These are phyloP conservation scores for Pontoporia blainvillei DNA, from an alignment of 2,113 vertebrate species.

Conservation along the genomic window DNA sequence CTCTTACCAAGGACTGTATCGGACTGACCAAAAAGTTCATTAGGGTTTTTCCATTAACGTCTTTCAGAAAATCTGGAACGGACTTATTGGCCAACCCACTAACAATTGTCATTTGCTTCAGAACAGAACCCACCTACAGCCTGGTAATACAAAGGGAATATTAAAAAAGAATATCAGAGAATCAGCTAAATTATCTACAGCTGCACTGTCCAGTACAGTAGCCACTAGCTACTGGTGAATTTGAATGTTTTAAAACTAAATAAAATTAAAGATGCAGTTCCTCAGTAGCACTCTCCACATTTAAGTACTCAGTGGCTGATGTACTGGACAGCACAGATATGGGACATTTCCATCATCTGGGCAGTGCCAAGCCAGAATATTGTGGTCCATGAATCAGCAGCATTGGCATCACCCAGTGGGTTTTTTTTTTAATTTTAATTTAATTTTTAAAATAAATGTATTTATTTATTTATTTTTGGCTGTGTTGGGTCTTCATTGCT, in stretches of 20 bases:
- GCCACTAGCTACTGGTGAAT: not conserved
- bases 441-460: too few relatives aligned
- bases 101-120: not conserved
- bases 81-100: too few relatives aligned
- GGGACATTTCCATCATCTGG: not conserved
- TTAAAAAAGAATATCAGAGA: not conserved
- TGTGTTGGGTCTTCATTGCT: too few relatives aligned
- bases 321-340: rapidly evolving
- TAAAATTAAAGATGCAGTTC: not conserved
- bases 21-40: too few relatives aligned
- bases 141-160: not conserved
- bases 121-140: not conserved
- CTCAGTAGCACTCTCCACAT: not conserved
- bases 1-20: not conserved
- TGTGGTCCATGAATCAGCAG: not conserved
- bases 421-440: too few relatives aligned
- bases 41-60: too few relatives aligned
- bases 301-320: too few relatives aligned
- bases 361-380: not conserved
- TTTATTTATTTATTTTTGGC: too few relatives aligned
- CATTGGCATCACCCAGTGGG: not conserved
- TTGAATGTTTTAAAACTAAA: not conserved
- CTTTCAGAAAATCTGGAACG: too few relatives aligned
- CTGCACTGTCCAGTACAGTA: not conserved
- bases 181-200: not conserved